phyloP scores from a whole-genome alignment of 2,888 invertebrate genomes.

The Polylopha cassiicola region DNA sequence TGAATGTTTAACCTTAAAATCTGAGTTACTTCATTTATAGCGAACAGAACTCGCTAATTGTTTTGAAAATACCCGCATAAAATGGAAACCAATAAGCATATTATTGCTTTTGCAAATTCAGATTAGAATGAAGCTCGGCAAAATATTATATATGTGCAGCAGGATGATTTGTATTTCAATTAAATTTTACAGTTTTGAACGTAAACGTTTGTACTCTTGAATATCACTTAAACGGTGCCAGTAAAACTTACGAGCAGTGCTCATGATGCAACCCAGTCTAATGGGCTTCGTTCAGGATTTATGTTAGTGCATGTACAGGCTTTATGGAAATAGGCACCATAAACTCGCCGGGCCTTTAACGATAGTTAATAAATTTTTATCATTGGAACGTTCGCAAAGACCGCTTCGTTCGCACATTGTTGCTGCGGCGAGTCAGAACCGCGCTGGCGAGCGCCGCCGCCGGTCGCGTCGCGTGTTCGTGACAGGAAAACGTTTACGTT shows the following conservation, averaged over 20 bases:
- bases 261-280: slow-evolving; percentile 75
- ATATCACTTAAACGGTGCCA: slow-evolving; percentile 42
- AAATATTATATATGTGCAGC: not conserved
- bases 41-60: too few species aligned
- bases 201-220: slow-evolving; percentile 42
- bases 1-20: too few species aligned
- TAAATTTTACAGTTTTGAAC: slow-evolving; percentile 43
- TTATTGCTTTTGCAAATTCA: too few species aligned
- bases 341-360: slow-evolving; percentile 62
- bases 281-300: slow-evolving; percentile 63
- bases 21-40: too few species aligned
- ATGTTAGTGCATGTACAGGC: slow-evolving; percentile 55
- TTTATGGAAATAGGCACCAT: slow-evolving; percentile 62
- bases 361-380: slow-evolving; percentile 69
- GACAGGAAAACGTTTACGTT: slow-evolving; percentile 31
- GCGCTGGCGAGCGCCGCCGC: slow-evolving; percentile 30
- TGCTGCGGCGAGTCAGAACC: slow-evolving; percentile 28
- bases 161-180: slow-evolving; percentile 14
- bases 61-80: too few species aligned
- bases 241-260: slow-evolving; percentile 39
- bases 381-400: slow-evolving; percentile 49
- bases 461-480: slow-evolving; percentile 28
- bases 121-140: too few species aligned
- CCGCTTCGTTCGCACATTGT: too few species aligned
- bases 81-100: too few species aligned